Evolutionary conservation across 2,797 vertebrate species (phyloP), one percentile per base, ranked within the genome.

Genomic region (Microctenopoma lineatum): DNA sequence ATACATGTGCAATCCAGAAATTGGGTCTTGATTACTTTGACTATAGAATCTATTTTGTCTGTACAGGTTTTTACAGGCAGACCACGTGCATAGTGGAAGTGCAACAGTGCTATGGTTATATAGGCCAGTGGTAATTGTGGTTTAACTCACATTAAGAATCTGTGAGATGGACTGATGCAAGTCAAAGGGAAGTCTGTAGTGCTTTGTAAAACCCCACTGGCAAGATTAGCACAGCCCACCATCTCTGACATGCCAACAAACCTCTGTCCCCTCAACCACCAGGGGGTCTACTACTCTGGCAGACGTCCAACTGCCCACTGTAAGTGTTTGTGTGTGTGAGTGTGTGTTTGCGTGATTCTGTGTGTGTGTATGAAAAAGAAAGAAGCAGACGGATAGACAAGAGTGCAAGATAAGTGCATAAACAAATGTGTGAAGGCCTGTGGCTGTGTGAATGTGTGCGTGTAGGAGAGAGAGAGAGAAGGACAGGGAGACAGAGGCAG

Each of bases 241-340:
- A 75, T 82, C 76, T 82, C 70, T 84, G 80, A 87, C 80, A 85
- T 70, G 81, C 75, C 71, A 83, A 70, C 82, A 90, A 84, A 82
- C 80, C 70, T 87, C 75, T 78, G 84, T 83, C 84, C 85, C 79
- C 77, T 77, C 66, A 77, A 68, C 61, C 84, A 87, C 82, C 84
- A 74, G 86, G 89, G 82, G 87, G 84, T 83, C 76, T 54, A 45
- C 64, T 25, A 39, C 61, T 50, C 66, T 88, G 89, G 87, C 77
- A 80, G 81, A 5, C 58, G 64, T 86, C 88, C 88, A 89, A 53
- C 70, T 77, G 71, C 73, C 69, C 66, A 52, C 66, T 75, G 57
- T 61, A 59, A 71, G 42, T 67, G 59, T 70, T 42, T 39, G 25
- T 58, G 38, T 52, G n/a, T 45, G 57, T 55, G 32, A 8, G 32